A percentile compares a stretch with the other conserved stretches of the same genome.
phyloP scores from a whole-genome alignment of 2,113 vertebrate species.

The Ondatra zibethicus region DNA sequence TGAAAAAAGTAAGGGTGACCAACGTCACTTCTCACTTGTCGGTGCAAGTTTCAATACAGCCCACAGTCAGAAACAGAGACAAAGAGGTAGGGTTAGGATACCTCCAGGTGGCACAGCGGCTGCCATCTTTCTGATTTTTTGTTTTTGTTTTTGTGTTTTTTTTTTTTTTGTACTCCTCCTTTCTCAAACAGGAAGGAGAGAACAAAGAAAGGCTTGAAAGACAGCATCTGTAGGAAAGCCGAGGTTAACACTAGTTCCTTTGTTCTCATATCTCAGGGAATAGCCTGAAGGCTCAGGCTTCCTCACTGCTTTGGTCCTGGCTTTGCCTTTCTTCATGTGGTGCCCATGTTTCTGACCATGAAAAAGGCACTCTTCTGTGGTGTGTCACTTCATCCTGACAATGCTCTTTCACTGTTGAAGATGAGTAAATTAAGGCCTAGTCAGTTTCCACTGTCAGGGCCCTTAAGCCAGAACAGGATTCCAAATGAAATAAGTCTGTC shows the following conservation, averaged over 20 bases:
- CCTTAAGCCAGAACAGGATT: not conserved
- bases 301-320: too few relatives aligned
- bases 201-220: constrained; percentile 2
- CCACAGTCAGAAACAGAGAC: constrained; percentile 76
- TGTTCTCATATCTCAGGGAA: not conserved
- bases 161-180: constrained; percentile 6
- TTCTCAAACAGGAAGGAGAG: not conserved
- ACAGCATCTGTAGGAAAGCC: not conserved
- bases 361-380: not conserved
- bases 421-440: not conserved
- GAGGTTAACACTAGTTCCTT: not conserved
- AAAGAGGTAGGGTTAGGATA: constrained; percentile 34
- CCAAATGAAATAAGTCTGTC: not conserved
- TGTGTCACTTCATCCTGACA: not conserved
- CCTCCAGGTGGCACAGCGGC: constrained; percentile 45
- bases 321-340: not conserved
- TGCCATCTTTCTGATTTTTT: constrained; percentile 64
- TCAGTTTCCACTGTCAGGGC: not conserved
- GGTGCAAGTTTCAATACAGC: constrained; percentile 68
- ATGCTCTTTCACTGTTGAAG: not conserved
- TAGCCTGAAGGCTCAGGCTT: not conserved
- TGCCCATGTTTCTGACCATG: not conserved
- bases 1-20: constrained; percentile 86
- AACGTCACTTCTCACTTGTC: constrained; percentile 80
- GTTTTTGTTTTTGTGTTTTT: too few relatives aligned